These are phyloP conservation scores for Antheraea assamensis DNA, from an alignment of 2,888 invertebrate genomes.

Conservation along the genomic window DNA sequence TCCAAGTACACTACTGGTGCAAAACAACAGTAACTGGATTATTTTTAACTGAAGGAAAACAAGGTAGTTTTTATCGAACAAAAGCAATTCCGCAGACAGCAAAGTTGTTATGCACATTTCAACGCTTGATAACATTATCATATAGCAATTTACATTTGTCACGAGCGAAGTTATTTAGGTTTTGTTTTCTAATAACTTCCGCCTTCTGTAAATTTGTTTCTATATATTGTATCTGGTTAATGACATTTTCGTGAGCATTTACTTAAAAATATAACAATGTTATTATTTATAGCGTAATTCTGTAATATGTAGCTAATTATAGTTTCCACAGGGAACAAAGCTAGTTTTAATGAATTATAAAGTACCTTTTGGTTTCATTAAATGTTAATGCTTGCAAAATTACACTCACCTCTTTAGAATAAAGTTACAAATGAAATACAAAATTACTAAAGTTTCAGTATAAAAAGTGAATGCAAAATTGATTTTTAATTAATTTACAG, in stretches of 20 bases:
- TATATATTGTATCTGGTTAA: neutral
- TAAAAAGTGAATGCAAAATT: neutral
- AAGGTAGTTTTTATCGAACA: neutral
- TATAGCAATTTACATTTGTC: neutral
- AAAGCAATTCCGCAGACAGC: neutral
- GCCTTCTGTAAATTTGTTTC: neutral
- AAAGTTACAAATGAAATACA: neutral
- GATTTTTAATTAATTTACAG: neutral
- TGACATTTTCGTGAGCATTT: too few species aligned
- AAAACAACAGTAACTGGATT: neutral
- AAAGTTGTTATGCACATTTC: neutral
- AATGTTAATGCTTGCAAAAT: too few species aligned
- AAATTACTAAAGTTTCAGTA: neutral
- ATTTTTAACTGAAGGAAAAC: neutral
- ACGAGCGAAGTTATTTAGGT: neutral
- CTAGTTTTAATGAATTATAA: too few species aligned
- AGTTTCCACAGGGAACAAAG: too few species aligned
- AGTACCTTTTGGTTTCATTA: too few species aligned
- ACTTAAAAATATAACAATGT: too few species aligned
- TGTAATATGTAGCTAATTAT: too few species aligned
- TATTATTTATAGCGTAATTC: too few species aligned
- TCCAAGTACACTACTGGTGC: neutral
- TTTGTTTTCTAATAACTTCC: neutral
- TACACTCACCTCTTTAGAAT: neutral
- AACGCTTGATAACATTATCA: constrained; percentile 10